Conservation (phyloP, 2,888 invertebrate genomes). For the Tenodera sinensis region DNA sequence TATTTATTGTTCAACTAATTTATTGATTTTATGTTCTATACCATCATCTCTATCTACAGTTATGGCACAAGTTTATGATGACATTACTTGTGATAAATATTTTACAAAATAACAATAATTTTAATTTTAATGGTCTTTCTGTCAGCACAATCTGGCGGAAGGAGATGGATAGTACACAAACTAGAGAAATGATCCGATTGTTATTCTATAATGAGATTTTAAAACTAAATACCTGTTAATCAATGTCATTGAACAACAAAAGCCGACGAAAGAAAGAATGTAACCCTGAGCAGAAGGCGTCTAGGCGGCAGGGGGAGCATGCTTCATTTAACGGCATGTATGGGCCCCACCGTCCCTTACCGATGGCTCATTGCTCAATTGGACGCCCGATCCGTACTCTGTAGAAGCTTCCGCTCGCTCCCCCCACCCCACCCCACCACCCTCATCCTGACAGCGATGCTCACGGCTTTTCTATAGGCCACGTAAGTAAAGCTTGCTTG, state of each 20-base stretch:
- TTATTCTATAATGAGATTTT: too few species aligned
- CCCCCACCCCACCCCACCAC: constrained; percentile 1
- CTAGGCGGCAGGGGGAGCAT: not conserved
- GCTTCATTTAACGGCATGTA: constrained; percentile 13
- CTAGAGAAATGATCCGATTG: too few species aligned
- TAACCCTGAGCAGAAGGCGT: not conserved
- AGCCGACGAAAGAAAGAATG: not conserved
- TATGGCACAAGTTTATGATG: too few species aligned
- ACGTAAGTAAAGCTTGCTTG: constrained; percentile 12
- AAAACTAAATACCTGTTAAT: too few species aligned
- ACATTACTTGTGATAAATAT: too few species aligned
- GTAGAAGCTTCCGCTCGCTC: constrained; percentile 16
- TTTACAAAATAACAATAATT: too few species aligned
- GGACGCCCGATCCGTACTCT: constrained; percentile 10
- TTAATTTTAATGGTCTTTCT: too few species aligned
- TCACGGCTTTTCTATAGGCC: not conserved
- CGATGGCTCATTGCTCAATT: constrained; percentile 19
- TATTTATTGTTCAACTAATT: too few species aligned
- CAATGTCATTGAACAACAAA: not conserved
- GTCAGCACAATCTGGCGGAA: too few species aligned
- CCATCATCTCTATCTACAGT: too few species aligned
- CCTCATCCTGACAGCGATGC: not conserved
- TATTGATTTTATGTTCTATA: too few species aligned
- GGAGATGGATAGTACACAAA: too few species aligned
- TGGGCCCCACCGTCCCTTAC: not conserved